Evolutionary conservation across 1,140 invertebrate genomes (phyloP).

Genomic region (Drosophila parabipectinata): DNA sequence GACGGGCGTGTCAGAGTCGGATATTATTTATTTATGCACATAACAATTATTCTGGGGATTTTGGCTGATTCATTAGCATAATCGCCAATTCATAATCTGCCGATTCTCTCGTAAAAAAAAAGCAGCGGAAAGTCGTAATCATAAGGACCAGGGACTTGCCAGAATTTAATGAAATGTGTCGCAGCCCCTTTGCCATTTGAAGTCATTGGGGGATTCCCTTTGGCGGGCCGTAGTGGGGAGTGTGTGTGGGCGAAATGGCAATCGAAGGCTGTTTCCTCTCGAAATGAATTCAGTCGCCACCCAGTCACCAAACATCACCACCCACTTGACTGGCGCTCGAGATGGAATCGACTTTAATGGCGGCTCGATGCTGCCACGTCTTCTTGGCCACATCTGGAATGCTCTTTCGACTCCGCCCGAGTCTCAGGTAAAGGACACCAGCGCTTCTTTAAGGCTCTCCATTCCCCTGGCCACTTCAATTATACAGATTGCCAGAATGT

Average conservation of each 20-base stretch:
- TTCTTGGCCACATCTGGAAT: constrained; percentile 1
- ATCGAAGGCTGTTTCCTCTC: constrained; percentile 42
- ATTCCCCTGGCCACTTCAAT: constrained; percentile 54
- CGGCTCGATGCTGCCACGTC: constrained; percentile 44
- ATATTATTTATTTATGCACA: constrained; percentile 51
- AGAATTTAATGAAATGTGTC: constrained; percentile 35
- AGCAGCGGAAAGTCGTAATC: constrained; percentile 9
- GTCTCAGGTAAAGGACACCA: background rate
- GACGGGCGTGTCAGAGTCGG: constrained; percentile 1
- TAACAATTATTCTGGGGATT: constrained; percentile 57
- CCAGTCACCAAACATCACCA: constrained; percentile 14
- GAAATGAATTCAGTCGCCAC: constrained; percentile 46
- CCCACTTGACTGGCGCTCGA: background rate
- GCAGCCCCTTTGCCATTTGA: constrained; percentile 3
- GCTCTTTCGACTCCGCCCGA: background rate
- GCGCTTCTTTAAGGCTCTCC: background rate
- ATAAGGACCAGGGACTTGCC: constrained; percentile 26
- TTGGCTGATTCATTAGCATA: constrained; percentile 67
- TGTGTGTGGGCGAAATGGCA: constrained; percentile 10
- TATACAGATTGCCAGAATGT: constrained; percentile 63
- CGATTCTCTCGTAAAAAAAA: constrained; percentile 8
- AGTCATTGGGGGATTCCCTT: constrained; percentile 3
- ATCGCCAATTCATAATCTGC: constrained; percentile 78
- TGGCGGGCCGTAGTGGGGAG: background rate
- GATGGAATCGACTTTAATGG: constrained; percentile 49